Percentiles rank a stretch among this genome's conserved stretches.
Evolutionary conservation across 2,888 invertebrate species (phyloP).

Genomic region (Drosophila testacea): DNA sequence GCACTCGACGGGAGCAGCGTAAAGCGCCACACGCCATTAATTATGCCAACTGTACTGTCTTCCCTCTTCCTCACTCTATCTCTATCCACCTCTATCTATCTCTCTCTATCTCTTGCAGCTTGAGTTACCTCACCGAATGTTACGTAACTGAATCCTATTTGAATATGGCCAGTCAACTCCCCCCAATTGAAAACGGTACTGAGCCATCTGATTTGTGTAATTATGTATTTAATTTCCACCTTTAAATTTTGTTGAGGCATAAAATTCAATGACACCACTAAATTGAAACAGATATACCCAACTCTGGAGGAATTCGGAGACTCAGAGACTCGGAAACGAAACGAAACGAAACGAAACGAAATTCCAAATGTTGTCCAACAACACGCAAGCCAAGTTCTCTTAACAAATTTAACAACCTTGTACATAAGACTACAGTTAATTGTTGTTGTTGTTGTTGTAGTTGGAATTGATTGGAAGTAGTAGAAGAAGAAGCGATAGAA

Average conservation of each 20-base stretch:
- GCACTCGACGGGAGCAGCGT: conserved; percentile 60
- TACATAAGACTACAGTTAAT: conserved; percentile 68
- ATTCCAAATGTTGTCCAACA: conserved; percentile 17
- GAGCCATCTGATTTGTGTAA: conserved; percentile 54
- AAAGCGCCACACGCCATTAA: conserved; percentile 79
- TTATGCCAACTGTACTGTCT: conserved; percentile 56
- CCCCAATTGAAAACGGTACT: conserved; percentile 46
- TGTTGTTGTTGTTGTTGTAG: conserved; percentile 31
- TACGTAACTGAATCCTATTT: conserved; percentile 32
- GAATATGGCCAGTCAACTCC: conserved; percentile 21
- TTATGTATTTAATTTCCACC: conserved; percentile 51
- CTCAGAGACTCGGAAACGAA: not conserved
- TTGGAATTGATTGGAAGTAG: conserved; percentile 9
- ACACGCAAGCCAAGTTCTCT: conserved; percentile 42
- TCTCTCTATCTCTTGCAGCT: not conserved
- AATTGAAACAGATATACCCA: conserved; percentile 55
- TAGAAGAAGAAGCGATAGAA: not conserved
- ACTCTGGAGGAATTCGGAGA: not conserved
- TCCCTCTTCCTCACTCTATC: not conserved
- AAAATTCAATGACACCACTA: conserved; percentile 74
- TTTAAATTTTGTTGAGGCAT: conserved; percentile 66
- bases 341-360: conserved; percentile 14
- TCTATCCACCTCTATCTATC: no score
- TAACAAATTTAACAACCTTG: conserved; percentile 65
- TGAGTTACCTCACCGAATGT: conserved; percentile 16